phyloP scores from a whole-genome alignment of 2,113 vertebrate species.

The Equus quagga region DNA sequence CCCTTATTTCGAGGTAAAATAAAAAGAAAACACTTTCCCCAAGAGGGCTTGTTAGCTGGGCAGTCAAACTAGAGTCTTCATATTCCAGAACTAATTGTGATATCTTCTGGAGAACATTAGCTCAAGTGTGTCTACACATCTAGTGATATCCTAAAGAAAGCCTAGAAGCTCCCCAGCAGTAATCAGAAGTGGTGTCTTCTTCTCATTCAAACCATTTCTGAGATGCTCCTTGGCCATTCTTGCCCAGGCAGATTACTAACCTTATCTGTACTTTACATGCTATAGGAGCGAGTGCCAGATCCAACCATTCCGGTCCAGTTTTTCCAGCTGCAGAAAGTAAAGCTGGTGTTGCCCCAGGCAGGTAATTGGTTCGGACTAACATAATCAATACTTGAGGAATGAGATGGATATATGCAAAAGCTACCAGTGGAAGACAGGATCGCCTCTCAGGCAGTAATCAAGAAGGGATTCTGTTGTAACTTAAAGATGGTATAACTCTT shows the following conservation, averaged over 20 bases:
- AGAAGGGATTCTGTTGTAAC: neutral
- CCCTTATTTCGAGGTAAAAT: slow-evolving; percentile 27
- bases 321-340: neutral
- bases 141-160: neutral
- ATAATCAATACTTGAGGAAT: neutral
- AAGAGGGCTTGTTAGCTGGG: neutral
- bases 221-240: neutral
- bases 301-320: neutral
- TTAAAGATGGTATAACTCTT: neutral
- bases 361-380: neutral
- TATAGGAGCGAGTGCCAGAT: neutral
- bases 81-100: neutral
- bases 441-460: neutral
- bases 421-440: neutral
- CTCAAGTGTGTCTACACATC: neutral
- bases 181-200: neutral
- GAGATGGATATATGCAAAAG: neutral
- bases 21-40: neutral
- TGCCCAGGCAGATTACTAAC: neutral
- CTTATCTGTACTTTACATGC: neutral
- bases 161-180: neutral
- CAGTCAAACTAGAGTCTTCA: neutral
- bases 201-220: neutral
- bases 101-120: neutral
- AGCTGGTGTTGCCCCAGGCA: neutral